Evolutionary conservation across 92 coral and sea anemone genomes (phyloP).

Genomic region (Porites divaricata): DNA sequence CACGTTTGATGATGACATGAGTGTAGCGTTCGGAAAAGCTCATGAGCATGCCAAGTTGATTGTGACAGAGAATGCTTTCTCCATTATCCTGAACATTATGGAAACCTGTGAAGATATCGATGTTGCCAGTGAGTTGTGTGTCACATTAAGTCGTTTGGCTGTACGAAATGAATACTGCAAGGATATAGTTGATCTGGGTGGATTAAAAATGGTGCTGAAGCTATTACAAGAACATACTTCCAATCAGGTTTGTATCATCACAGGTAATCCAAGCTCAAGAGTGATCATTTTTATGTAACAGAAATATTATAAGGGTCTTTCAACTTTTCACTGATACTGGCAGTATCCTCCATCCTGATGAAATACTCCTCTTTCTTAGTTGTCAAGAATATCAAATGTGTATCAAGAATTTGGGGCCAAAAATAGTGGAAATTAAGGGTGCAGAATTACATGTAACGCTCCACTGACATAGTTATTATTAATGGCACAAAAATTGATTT

Average conservation of each 20-base stretch:
- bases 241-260: constrained; percentile 63
- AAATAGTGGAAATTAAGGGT: too few species aligned
- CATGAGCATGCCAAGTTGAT: constrained; percentile 91
- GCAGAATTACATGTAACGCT: too few species aligned
- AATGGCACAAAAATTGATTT: too few species aligned
- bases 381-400: too few species aligned
- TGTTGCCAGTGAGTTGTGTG: constrained; percentile 75
- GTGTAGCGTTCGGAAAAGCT: constrained; percentile 88
- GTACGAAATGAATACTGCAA: constrained; percentile 88
- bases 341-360: too few species aligned
- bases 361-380: too few species aligned
- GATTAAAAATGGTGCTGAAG: constrained; percentile 71
- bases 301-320: too few species aligned
- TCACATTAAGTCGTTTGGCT: constrained; percentile 77
- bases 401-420: too few species aligned
- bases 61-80: constrained; percentile 78
- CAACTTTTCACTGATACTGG: too few species aligned
- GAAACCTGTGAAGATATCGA: constrained; percentile 51
- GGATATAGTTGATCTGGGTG: constrained; percentile 86
- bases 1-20: constrained; percentile 93
- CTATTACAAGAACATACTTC: constrained; percentile 66
- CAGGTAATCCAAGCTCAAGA: neutral
- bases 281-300: neutral
- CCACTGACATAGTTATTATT: too few species aligned
- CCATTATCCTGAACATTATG: constrained; percentile 66